Evolutionary conservation across 2,113 vertebrate species (phyloP), one percentile per base, ranked within the genome.

Genomic region (Ceyx melanurus): DNA sequence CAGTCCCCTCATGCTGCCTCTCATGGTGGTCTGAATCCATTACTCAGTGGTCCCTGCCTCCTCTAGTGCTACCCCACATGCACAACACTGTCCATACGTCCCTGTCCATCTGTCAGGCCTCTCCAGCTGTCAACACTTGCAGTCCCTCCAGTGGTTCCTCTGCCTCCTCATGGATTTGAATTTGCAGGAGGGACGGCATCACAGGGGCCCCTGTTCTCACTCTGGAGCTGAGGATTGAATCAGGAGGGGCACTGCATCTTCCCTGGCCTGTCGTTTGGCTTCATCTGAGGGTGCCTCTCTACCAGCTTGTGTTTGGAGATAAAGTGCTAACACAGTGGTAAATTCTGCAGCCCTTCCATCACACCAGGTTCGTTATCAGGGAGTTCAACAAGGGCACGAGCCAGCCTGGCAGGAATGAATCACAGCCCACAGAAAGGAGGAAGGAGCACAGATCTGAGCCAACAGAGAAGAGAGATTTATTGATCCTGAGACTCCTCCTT

Each of bases 361-460:
- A 54, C 20, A 6, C 79, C 2, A 2, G 61, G 2, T 80, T 92
- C 17, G 2, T 78, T 82, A 48, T 71, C 94, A 5, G 43, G 0
- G 71, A 46, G 80, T 88, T 92, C 90, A 90, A 15, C 46, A 17
- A 66, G 92, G 83, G 87, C 79, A 53, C 1, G 25, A 82, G 61
- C 56, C 86, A 77, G 79, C 51, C 94, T 57, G 76, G 89, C 83
- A 82, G 92, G 75, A 33, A 40, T 77, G 80, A 75, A 86, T 78
- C 89, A 21, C 79, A 51, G 50, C 50, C 2, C 50, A 31, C 46
- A 46, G 48, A 50, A 50, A 50, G 48, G 22, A 50, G 48, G 48
- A 50, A 50, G 48, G 22, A 50, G 48, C 48, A 50, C 48, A 50
- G 48, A 22, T 21, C 48, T 50, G 48, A 50, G 48, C 48, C 48